A percentile compares a stretch with the other conserved stretches of the same genome.
These are phyloP conservation scores for Ethmia dodecea DNA, from an alignment of 2,888 invertebrate genomes.

Conservation along the genomic window DNA sequence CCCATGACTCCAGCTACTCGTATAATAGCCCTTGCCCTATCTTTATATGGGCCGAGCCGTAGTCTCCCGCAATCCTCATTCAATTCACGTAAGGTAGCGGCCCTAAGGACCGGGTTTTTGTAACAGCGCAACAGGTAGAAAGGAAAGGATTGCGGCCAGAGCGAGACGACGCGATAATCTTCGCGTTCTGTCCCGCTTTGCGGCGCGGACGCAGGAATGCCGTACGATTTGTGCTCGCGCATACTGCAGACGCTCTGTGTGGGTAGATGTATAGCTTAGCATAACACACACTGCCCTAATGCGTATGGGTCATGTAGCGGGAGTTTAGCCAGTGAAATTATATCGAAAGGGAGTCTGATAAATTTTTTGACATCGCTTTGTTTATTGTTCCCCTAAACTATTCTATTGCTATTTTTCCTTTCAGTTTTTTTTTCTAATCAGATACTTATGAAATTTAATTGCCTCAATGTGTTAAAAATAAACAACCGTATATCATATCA, in stretches of 20 bases:
- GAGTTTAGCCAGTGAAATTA: conserved; percentile 77
- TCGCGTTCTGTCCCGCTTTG: conserved; percentile 45
- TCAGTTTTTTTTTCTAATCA: no score
- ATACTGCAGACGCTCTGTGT: conserved; percentile 56
- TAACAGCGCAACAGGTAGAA: conserved; percentile 77
- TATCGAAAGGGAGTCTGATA: conserved; percentile 75
- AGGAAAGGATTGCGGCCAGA: conserved; percentile 75
- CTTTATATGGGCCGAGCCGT: conserved; percentile 76
- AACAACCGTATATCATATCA: no score
- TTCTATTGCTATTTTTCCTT: no score
- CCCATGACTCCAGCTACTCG: conserved; percentile 46
- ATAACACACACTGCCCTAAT: conserved; percentile 76
- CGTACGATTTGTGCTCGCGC: conserved; percentile 73
- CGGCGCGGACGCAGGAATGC: conserved; percentile 68
- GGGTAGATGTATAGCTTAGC: conserved; percentile 50
- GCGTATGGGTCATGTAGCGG: conserved; percentile 77
- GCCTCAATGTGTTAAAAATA: no score
- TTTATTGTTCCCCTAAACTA: conserved; percentile 9
- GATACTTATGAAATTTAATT: no score
- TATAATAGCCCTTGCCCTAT: conserved; percentile 72
- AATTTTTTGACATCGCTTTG: conserved; percentile 60
- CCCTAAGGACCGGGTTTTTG: conserved; percentile 76
- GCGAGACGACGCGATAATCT: conserved; percentile 46
- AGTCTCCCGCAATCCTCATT: conserved; percentile 73
- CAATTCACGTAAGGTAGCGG: conserved; percentile 77